These are phyloP conservation scores for Tragelaphus scriptus DNA, from an alignment of 2,113 vertebrate genomes.

Conservation along the genomic window DNA sequence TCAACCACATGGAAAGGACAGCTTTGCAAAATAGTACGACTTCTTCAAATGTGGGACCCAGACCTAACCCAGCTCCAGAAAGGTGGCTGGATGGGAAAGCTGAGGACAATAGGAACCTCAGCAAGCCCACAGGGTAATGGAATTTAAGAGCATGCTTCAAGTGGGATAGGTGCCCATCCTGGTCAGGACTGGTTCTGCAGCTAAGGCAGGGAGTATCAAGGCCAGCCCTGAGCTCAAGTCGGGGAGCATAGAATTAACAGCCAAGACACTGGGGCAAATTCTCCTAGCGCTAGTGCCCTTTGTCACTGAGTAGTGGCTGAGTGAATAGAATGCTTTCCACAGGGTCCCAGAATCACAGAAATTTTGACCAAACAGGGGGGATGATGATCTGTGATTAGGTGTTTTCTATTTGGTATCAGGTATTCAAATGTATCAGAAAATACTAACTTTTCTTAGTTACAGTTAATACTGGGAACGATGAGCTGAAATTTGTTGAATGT, in stretches of 20 bases:
- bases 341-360: background rate
- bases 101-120: background rate
- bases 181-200: background rate
- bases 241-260: background rate
- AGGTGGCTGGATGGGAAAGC: background rate
- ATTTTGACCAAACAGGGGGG: background rate
- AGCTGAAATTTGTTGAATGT: background rate
- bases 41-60: background rate
- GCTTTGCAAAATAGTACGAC: background rate
- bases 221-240: background rate
- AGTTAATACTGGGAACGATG: background rate
- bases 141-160: background rate
- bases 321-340: background rate
- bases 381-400: background rate
- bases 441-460: background rate
- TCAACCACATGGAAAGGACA: background rate
- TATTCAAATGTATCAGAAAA: background rate
- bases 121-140: background rate
- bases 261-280: background rate
- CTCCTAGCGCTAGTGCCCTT: background rate
- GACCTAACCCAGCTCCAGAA: background rate
- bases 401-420: background rate
- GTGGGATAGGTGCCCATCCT: background rate
- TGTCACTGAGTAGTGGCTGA: background rate
- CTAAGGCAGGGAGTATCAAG: background rate